A percentile compares a stretch with the other conserved stretches of the same genome.
Evolutionary conservation across 2,113 vertebrate species (phyloP).

Genomic region (Okapia johnstoni): DNA sequence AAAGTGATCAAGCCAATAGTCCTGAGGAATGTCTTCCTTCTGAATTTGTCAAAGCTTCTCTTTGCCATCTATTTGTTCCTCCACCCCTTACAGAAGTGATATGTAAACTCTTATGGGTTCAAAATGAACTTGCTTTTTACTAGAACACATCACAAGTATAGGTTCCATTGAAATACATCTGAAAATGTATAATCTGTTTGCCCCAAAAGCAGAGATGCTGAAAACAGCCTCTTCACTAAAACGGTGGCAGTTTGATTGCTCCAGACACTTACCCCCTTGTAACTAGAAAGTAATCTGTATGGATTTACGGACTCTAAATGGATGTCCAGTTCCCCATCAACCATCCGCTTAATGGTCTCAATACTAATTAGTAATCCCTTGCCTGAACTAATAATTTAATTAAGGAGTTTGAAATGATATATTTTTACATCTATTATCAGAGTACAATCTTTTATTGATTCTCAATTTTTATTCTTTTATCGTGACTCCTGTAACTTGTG

Average conservation of each 20-base stretch:
- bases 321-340: neutral
- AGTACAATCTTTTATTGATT: neutral
- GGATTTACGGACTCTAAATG: neutral
- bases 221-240: neutral
- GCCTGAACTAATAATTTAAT: slow-evolving; percentile 21
- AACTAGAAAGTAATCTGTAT: neutral
- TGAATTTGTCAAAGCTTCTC: neutral
- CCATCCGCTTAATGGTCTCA: neutral
- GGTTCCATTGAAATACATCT: too few species aligned
- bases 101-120: neutral
- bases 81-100: neutral
- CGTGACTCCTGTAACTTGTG: neutral
- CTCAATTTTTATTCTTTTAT: neutral
- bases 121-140: neutral
- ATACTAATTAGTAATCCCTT: slow-evolving; percentile 45
- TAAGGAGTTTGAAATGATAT: slow-evolving; percentile 16
- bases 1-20: neutral
- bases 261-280: accelerated
- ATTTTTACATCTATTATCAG: neutral
- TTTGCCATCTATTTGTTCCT: neutral
- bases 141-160: neutral
- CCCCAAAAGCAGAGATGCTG: neutral
- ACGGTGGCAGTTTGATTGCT: too few species aligned
- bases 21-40: neutral
- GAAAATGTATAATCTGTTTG: neutral